These are phyloP conservation scores for Syngnathoides biaculeatus DNA, from an alignment of 2,113 vertebrate genomes.

Conservation along the genomic window DNA sequence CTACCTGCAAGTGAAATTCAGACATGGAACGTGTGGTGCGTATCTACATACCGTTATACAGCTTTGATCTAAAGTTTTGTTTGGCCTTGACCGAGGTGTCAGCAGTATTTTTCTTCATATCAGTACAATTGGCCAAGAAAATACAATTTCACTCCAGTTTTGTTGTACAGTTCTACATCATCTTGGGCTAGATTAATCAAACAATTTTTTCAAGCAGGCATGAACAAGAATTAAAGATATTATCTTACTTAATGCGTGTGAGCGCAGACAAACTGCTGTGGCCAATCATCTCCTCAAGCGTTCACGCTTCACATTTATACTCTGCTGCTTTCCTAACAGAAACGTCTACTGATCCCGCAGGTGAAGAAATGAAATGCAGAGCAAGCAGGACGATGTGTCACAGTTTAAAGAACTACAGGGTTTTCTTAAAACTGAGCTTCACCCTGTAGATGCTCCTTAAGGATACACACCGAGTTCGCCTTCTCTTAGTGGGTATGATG, in stretches of 20 bases:
- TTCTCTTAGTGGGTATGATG: constrained; percentile 94
- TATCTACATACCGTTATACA: not conserved
- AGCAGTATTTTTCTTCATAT: not conserved
- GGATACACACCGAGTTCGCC: constrained; percentile 63
- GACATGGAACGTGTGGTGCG: not conserved
- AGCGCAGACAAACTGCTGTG: not conserved
- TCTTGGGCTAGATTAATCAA: not conserved
- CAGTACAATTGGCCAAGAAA: not conserved
- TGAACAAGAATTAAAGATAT: not conserved
- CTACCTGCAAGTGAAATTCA: not conserved
- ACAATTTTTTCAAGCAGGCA: not conserved
- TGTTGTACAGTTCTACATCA: not conserved
- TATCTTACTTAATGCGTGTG: not conserved
- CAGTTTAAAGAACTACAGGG: not conserved
- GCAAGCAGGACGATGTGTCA: not conserved
- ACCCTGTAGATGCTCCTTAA: constrained; percentile 48
- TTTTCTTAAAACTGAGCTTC: constrained; percentile 47
- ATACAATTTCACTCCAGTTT: constrained; percentile 2
- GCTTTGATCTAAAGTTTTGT: not conserved
- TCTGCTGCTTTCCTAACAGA: not conserved
- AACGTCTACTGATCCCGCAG: constrained; percentile 6
- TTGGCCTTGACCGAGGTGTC: not conserved
- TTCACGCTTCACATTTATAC: not conserved
- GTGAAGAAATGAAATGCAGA: constrained; percentile 9
- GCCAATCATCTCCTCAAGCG: not conserved